These are phyloP conservation scores for Melangyna quadrimaculata DNA, from an alignment of 2,888 invertebrate genomes.

Conservation along the genomic window DNA sequence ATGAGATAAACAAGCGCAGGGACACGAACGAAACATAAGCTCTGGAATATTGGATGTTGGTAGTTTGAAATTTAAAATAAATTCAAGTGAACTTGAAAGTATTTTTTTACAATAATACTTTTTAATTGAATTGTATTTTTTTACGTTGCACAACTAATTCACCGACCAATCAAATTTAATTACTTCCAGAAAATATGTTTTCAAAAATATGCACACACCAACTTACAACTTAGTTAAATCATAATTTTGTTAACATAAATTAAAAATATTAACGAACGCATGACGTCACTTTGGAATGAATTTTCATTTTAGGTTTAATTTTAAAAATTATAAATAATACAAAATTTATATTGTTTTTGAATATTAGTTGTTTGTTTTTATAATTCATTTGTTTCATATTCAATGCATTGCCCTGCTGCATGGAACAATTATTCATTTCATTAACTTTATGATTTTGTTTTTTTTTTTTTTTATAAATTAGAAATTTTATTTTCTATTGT, in stretches of 20 bases:
- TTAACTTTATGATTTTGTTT: neutral
- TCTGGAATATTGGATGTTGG: no score
- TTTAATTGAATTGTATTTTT: no score
- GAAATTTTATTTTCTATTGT: conserved; percentile 21
- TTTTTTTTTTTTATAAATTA: conserved; percentile 19
- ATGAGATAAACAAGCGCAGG: no score
- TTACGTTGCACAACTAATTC: neutral
- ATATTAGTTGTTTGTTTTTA: neutral
- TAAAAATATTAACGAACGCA: conserved; percentile 21
- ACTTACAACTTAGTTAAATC: neutral
- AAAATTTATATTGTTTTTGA: neutral
- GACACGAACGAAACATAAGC: no score
- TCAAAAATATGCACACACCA: neutral
- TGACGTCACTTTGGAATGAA: conserved; percentile 65
- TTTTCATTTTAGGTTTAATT: conserved; percentile 25
- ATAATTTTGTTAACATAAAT: conserved; percentile 1
- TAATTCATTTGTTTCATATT: neutral
- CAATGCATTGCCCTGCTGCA: conserved; percentile 11
- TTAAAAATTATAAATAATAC: conserved; percentile 17
- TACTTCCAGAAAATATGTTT: neutral
- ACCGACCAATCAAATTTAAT: neutral
- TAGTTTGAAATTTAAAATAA: no score
- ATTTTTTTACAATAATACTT: no score
- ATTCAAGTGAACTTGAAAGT: no score
- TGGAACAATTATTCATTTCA: neutral